Conservation (phyloP, 2,797 vertebrate species). For the Potorous gilbertii region DNA sequence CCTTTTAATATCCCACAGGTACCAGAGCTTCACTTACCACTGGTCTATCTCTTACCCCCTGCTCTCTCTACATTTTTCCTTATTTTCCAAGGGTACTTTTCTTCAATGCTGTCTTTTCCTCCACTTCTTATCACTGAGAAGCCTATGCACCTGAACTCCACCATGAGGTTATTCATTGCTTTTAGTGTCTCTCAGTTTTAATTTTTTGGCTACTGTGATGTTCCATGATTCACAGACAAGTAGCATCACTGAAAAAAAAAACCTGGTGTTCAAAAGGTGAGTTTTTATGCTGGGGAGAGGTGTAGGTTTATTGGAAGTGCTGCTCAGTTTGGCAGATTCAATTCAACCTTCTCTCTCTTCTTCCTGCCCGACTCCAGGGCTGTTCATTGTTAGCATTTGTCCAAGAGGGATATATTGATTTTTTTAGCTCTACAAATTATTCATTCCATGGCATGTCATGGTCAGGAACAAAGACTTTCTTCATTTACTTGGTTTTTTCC, state of each 20-base stretch:
- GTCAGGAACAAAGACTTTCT: neutral
- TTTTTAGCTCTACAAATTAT: neutral
- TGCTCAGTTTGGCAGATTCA: neutral
- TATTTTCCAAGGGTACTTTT: neutral
- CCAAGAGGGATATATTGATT: neutral
- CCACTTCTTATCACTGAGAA: neutral
- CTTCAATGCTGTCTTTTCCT: neutral
- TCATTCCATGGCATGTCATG: neutral
- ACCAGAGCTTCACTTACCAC: neutral
- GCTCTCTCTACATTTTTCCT: neutral
- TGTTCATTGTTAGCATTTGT: neutral
- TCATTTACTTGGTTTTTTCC: conserved; percentile 58
- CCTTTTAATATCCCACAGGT: neutral
- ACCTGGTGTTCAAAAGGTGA: neutral
- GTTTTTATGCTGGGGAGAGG: neutral
- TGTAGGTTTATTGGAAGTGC: neutral
- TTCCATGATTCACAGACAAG: neutral
- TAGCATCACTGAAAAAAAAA: neutral
- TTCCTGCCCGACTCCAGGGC: neutral
- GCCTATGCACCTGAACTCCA: neutral
- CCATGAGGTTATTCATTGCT: neutral
- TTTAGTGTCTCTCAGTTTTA: neutral
- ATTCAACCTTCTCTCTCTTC: neutral
- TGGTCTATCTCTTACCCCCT: neutral
- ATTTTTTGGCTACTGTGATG: neutral